These are phyloP conservation scores for Pogoniulus pusillus DNA, from an alignment of 2,797 vertebrate genomes.

Conservation along the genomic window DNA sequence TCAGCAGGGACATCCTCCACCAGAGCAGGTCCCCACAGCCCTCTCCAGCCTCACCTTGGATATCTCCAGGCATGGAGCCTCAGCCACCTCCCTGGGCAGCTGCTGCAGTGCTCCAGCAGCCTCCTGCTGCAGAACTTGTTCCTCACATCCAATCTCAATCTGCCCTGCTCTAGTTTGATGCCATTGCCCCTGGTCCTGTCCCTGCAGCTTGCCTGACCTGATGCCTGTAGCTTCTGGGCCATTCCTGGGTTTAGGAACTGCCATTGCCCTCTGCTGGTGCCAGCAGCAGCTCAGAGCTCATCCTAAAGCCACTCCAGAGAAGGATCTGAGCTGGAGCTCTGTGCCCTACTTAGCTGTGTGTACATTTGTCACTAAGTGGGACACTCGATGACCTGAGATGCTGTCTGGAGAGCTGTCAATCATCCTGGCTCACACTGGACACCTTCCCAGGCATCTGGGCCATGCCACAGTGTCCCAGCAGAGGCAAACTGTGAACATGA, in stretches of 20 bases:
- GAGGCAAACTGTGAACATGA: background rate
- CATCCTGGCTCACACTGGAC: conserved; percentile 55
- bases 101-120: too few relatives aligned
- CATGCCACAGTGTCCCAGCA: background rate
- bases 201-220: background rate
- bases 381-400: conserved; percentile 58
- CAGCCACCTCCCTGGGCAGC: too few relatives aligned
- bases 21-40: too few relatives aligned
- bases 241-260: background rate
- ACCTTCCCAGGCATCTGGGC: conserved; percentile 46
- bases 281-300: background rate
- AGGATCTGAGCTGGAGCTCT: background rate
- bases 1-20: too few relatives aligned
- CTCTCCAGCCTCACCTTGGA: too few relatives aligned
- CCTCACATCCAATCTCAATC: too few relatives aligned
- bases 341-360: conserved; percentile 37
- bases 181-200: too few relatives aligned
- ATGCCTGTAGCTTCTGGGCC: background rate
- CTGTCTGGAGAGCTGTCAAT: conserved; percentile 50
- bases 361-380: conserved; percentile 50
- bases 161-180: too few relatives aligned
- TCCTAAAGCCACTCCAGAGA: background rate
- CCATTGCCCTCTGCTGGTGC: background rate
- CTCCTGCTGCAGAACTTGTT: too few relatives aligned
- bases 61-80: too few relatives aligned